Percentiles rank a stretch among this genome's conserved stretches.
Conservation (phyloP, 2,797 vertebrate genomes). For the Aeoliscus strigatus region DNA sequence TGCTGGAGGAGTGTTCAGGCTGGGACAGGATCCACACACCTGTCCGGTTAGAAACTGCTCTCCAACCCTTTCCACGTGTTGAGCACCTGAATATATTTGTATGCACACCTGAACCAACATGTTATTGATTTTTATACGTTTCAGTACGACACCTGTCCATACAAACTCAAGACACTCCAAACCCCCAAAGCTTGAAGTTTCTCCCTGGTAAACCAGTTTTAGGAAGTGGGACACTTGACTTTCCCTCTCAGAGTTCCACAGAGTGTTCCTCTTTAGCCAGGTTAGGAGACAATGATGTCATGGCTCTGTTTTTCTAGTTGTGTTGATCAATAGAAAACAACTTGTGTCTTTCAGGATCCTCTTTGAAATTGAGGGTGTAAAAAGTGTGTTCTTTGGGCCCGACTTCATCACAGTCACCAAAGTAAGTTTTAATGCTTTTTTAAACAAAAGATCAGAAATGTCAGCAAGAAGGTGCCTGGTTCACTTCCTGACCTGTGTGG, state of each 20-base stretch:
- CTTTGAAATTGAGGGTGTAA: slow-evolving; percentile 81
- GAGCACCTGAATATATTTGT: too few species aligned
- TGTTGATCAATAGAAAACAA: too few species aligned
- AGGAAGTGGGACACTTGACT: slow-evolving; percentile 75
- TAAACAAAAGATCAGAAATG: too few species aligned
- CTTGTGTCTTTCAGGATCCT: slow-evolving; percentile 64
- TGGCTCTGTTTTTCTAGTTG: too few species aligned
- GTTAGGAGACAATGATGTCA: too few species aligned
- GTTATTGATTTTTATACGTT: too few species aligned
- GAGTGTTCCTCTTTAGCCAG: slow-evolving; percentile 75
- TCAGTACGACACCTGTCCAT: slow-evolving; percentile 70
- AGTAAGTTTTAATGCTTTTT: slow-evolving; percentile 66
- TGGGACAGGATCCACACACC: slow-evolving; percentile 15
- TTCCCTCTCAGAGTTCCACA: slow-evolving; percentile 69
- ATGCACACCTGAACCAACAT: too few species aligned
- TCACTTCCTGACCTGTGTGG: too few species aligned
- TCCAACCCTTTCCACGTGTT: too few species aligned
- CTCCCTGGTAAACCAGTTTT: slow-evolving; percentile 77
- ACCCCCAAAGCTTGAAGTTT: slow-evolving; percentile 81
- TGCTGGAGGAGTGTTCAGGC: slow-evolving; percentile 21
- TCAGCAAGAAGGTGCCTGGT: too few species aligned
- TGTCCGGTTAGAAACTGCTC: slow-evolving; percentile 48
- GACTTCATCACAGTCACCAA: slow-evolving; percentile 83
- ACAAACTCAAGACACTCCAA: slow-evolving; percentile 81
- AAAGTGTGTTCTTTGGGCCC: slow-evolving; percentile 82